Conservation (phyloP, 1,140 invertebrate species). For the Pachyrhynchus sulphureomaculatus region DNA sequence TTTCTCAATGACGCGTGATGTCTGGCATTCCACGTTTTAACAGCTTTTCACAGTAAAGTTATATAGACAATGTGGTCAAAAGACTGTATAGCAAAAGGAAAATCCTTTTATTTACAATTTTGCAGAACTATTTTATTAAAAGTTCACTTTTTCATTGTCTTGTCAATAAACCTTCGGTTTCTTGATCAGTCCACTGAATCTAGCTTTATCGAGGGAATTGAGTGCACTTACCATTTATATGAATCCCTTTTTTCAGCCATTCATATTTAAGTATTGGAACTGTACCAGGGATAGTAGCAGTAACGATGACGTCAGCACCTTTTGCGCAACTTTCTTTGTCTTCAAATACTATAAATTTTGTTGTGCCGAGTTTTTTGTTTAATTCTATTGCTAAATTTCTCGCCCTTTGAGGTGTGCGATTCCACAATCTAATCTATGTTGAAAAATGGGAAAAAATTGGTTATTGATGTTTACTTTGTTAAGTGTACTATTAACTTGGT, state of each 20-base stretch:
- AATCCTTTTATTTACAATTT: too few species aligned
- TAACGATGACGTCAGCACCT: slow-evolving; percentile 61
- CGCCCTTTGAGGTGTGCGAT: slow-evolving; percentile 54
- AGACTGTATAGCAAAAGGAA: too few species aligned
- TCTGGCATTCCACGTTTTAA: too few species aligned
- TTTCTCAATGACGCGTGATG: not conserved
- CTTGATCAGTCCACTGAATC: not conserved
- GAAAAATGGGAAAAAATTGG: not conserved
- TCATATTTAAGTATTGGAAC: slow-evolving; percentile 53
- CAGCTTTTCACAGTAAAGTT: too few species aligned
- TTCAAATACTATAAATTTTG: slow-evolving; percentile 41
- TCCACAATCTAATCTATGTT: slow-evolving; percentile 57
- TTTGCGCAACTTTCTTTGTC: slow-evolving; percentile 53
- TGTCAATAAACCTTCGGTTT: not conserved
- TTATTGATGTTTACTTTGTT: not conserved
- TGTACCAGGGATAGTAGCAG: slow-evolving; percentile 51
- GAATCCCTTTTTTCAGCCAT: slow-evolving; percentile 57
- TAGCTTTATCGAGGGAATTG: too few species aligned
- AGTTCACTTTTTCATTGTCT: not conserved
- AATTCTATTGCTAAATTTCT: slow-evolving; percentile 51
- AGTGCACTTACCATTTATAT: slow-evolving; percentile 47
- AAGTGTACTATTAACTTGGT: not conserved
- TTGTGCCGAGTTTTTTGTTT: slow-evolving; percentile 27
- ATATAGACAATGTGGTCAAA: too few species aligned
- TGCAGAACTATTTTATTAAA: too few species aligned